Percentiles rank a stretch among this genome's conserved stretches.
These are phyloP conservation scores for Pterobdella sp. DNA, from an alignment of 2,888 invertebrate genomes.

Conservation along the genomic window DNA sequence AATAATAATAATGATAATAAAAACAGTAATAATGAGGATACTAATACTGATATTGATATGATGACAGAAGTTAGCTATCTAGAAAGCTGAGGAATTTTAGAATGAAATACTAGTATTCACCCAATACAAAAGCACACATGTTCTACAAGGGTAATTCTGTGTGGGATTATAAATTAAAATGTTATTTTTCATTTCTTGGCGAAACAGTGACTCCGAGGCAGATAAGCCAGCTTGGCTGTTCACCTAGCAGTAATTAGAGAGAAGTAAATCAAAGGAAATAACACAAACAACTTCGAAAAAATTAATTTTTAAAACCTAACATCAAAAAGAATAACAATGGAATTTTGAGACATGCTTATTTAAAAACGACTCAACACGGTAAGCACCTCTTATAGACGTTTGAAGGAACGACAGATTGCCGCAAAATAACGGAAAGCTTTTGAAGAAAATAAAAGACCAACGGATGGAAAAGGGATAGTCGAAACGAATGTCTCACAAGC, in stretches of 20 bases:
- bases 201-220: not conserved
- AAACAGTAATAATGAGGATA: not conserved
- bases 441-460: not conserved
- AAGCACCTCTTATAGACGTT: too few relatives aligned
- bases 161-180: not conserved
- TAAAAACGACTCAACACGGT: too few relatives aligned
- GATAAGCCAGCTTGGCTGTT: not conserved
- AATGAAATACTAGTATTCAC: not conserved
- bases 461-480: not conserved
- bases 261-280: not conserved
- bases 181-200: slow-evolving; percentile 12
- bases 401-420: too few relatives aligned
- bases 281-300: not conserved
- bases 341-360: too few relatives aligned
- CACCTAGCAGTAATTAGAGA: not conserved
- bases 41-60: not conserved
- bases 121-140: too few relatives aligned
- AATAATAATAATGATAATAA: not conserved
- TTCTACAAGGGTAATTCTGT: too few relatives aligned
- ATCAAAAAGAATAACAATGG: too few relatives aligned
- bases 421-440: not conserved
- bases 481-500: not conserved
- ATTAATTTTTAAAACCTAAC: too few relatives aligned
- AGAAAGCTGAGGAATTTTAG: not conserved
- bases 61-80: not conserved